These are phyloP conservation scores for Anastrepha ludens DNA, from an alignment of 1,140 invertebrate genomes.

Conservation along the genomic window DNA sequence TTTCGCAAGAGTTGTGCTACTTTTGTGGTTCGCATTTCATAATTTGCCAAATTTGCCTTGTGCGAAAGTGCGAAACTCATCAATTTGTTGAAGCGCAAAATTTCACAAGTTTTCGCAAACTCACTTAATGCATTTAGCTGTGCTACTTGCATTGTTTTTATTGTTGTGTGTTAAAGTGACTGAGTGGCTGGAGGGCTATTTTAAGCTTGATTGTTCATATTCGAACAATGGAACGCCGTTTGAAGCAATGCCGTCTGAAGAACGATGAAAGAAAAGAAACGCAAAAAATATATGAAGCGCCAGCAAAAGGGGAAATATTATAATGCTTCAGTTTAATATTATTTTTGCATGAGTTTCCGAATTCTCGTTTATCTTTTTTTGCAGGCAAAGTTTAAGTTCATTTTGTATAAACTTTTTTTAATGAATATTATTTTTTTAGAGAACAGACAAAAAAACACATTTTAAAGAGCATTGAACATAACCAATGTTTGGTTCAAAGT, in stretches of 20 bases:
- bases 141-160: neutral
- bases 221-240: neutral
- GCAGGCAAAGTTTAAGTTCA: neutral
- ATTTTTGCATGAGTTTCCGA: neutral
- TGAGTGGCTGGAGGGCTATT: slow-evolving; percentile 5
- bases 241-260: neutral
- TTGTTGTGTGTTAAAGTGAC: neutral
- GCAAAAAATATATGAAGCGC: slow-evolving; percentile 8
- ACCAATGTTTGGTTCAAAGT: neutral
- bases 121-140: slow-evolving; percentile 40
- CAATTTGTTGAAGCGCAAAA: slow-evolving; percentile 50
- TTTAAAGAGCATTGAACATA: neutral
- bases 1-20: neutral
- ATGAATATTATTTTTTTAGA: slow-evolving; percentile 18
- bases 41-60: slow-evolving; percentile 24
- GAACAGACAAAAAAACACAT: neutral
- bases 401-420: neutral
- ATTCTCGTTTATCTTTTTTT: neutral
- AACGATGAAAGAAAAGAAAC: neutral
- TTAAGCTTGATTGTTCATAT: slow-evolving; percentile 22
- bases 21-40: slow-evolving; percentile 45
- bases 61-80: slow-evolving; percentile 48
- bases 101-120: slow-evolving; percentile 52
- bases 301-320: slow-evolving; percentile 18
- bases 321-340: slow-evolving; percentile 41